Percentiles rank a stretch among this genome's conserved stretches.
Conservation (phyloP, 2,113 vertebrate genomes). For the Percopsis transmontana region DNA sequence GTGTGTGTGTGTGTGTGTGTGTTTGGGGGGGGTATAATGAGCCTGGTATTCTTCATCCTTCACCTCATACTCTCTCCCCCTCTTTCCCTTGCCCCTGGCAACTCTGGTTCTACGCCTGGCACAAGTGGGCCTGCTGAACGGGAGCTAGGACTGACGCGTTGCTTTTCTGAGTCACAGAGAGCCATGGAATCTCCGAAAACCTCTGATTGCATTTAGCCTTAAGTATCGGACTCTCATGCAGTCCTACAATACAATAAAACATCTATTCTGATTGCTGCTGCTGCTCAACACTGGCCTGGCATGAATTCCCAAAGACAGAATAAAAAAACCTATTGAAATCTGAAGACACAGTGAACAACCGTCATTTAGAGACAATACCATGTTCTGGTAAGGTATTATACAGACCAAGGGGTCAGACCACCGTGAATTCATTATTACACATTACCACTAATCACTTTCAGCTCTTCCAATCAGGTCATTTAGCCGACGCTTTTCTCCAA, state of each 20-base stretch:
- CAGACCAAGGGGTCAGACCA: too few species aligned
- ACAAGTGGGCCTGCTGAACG: slow-evolving; percentile 66
- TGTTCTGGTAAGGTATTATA: slow-evolving; percentile 1
- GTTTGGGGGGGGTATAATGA: slow-evolving; percentile 48
- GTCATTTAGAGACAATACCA: slow-evolving; percentile 5
- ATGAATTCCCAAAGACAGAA: slow-evolving; percentile 41
- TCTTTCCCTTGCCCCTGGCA: slow-evolving; percentile 48
- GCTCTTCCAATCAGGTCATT: not conserved
- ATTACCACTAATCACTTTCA: not conserved
- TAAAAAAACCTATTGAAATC: slow-evolving; percentile 19
- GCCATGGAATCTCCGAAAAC: slow-evolving; percentile 67
- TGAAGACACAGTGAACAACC: slow-evolving; percentile 25
- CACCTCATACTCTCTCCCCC: slow-evolving; percentile 45
- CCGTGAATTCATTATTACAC: slow-evolving; percentile 1
- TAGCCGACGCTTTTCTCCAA: too few species aligned
- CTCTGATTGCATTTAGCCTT: slow-evolving; percentile 76
- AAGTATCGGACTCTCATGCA: slow-evolving; percentile 71
- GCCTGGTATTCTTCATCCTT: slow-evolving; percentile 22
- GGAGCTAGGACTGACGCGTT: slow-evolving; percentile 78
- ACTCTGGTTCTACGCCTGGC: slow-evolving; percentile 69
- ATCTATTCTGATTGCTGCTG: slow-evolving; percentile 54
- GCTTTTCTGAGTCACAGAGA: slow-evolving; percentile 78
- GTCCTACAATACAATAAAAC: slow-evolving; percentile 61
- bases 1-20: slow-evolving; percentile 1
- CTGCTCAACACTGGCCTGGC: slow-evolving; percentile 56